A percentile compares a stretch with the other conserved stretches of the same genome.
phyloP scores from a whole-genome alignment of 2,888 invertebrate species.

The Trissolcus brochymenae region DNA sequence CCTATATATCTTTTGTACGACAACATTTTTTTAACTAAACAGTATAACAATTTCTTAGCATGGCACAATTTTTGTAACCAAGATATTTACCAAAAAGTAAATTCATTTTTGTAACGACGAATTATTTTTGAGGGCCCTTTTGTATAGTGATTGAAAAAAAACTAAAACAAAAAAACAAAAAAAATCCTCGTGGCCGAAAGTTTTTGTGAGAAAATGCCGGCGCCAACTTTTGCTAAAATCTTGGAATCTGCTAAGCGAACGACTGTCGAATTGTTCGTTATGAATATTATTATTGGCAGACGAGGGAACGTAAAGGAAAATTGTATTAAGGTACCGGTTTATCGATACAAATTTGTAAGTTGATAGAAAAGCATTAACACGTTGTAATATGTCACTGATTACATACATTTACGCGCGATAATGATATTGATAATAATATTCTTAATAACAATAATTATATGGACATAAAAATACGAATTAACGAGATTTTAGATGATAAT shows the following conservation, averaged over 20 bases:
- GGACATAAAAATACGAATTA: conserved; percentile 63
- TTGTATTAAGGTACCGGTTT: conserved; percentile 64
- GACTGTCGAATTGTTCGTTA: conserved; percentile 57
- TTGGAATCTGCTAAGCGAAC: conserved; percentile 14
- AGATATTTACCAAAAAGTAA: background rate
- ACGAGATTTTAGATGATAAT: conserved; percentile 67
- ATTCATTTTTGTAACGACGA: background rate
- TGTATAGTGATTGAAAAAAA: too few relatives aligned
- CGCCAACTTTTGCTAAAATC: conserved; percentile 6
- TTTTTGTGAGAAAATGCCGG: background rate
- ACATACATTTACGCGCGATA: conserved; percentile 61
- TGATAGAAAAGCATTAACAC: conserved; percentile 65
- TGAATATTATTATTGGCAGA: conserved; percentile 58
- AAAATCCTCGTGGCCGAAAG: too few relatives aligned
- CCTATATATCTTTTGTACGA: background rate
- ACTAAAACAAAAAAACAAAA: too few relatives aligned
- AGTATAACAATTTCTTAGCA: background rate
- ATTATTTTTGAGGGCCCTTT: too few relatives aligned
- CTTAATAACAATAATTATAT: conserved; percentile 67
- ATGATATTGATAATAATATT: conserved; percentile 67
- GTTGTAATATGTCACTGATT: conserved; percentile 66
- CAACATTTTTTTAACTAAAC: background rate
- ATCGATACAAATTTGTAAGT: conserved; percentile 65
- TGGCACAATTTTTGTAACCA: background rate
- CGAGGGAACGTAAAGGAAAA: conserved; percentile 28